phyloP scores from a whole-genome alignment of 2,888 invertebrate species.

The Melinaea marsaeus region DNA sequence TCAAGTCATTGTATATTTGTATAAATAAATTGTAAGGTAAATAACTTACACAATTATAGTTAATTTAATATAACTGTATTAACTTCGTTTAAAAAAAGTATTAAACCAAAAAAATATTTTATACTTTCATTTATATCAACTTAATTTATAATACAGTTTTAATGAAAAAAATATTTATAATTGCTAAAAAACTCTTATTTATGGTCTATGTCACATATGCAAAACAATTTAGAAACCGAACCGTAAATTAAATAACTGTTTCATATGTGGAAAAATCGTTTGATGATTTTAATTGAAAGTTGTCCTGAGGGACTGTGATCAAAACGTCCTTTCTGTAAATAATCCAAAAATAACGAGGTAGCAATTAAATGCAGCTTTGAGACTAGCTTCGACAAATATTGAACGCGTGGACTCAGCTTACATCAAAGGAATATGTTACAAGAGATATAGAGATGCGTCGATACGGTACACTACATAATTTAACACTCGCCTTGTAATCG shows the following conservation, averaged over 20 bases:
- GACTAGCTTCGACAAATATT: slow-evolving; percentile 62
- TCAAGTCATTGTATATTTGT: too few species aligned
- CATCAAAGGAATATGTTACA: slow-evolving; percentile 64
- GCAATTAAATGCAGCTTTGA: slow-evolving; percentile 73
- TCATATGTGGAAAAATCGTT: slow-evolving; percentile 52
- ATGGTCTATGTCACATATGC: slow-evolving; percentile 11
- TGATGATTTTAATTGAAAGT: slow-evolving; percentile 50
- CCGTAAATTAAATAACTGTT: slow-evolving; percentile 58
- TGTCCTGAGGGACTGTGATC: slow-evolving; percentile 41
- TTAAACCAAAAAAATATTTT: too few species aligned
- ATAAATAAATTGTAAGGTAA: too few species aligned
- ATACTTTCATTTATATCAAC: too few species aligned
- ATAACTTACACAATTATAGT: too few species aligned
- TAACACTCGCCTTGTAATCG: slow-evolving; percentile 15
- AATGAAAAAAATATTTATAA: neutral
- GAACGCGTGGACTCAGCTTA: slow-evolving; percentile 44
- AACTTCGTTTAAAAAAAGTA: too few species aligned
- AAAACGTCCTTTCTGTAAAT: slow-evolving; percentile 63
- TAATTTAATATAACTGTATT: too few species aligned
- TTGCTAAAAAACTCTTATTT: slow-evolving; percentile 1
- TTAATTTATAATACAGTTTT: neutral
- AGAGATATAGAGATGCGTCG: slow-evolving; percentile 30
- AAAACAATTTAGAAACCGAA: slow-evolving; percentile 37
- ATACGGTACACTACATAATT: slow-evolving; percentile 24
- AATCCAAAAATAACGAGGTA: slow-evolving; percentile 76